Conservation (phyloP, 2,888 invertebrate species). For the Cerastoderma edule region DNA sequence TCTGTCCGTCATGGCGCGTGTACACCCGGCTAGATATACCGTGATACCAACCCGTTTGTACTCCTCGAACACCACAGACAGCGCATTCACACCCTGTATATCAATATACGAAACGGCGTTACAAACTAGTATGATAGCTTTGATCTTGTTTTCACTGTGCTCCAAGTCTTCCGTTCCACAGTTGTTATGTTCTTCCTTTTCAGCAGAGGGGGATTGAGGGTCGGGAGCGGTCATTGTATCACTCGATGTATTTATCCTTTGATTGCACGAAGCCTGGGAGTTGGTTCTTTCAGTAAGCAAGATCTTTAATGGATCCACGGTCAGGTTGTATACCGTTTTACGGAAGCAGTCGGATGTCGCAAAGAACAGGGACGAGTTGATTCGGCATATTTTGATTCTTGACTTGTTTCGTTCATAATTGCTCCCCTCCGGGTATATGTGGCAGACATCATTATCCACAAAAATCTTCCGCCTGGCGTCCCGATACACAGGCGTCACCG, state of each 20-base stretch:
- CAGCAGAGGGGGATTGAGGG: no score
- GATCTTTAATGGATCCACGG: slow-evolving; percentile 40
- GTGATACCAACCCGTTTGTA: slow-evolving; percentile 54
- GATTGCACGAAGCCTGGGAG: no score
- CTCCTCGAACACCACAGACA: slow-evolving; percentile 63
- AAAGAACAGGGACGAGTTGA: slow-evolving; percentile 50
- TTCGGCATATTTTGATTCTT: slow-evolving; percentile 41
- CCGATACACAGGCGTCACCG: not conserved
- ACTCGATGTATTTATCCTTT: no score
- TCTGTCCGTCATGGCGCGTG: slow-evolving; percentile 46
- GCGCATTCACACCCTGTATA: slow-evolving; percentile 70
- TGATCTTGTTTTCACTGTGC: no score
- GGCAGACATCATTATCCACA: slow-evolving; percentile 33
- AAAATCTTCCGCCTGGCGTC: not conserved
- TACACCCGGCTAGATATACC: slow-evolving; percentile 66
- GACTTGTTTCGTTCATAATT: no score
- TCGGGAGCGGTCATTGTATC: no score
- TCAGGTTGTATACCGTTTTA: slow-evolving; percentile 25
- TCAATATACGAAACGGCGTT: slow-evolving; percentile 75
- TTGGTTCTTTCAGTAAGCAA: not conserved
- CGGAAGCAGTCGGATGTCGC: slow-evolving; percentile 56
- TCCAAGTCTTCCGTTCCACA: no score
- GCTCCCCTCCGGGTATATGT: not conserved
- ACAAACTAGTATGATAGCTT: slow-evolving; percentile 73
- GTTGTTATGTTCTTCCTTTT: no score